Evolutionary conservation across 2,113 vertebrate genomes (phyloP).

Genomic region (Labrus mixtus): DNA sequence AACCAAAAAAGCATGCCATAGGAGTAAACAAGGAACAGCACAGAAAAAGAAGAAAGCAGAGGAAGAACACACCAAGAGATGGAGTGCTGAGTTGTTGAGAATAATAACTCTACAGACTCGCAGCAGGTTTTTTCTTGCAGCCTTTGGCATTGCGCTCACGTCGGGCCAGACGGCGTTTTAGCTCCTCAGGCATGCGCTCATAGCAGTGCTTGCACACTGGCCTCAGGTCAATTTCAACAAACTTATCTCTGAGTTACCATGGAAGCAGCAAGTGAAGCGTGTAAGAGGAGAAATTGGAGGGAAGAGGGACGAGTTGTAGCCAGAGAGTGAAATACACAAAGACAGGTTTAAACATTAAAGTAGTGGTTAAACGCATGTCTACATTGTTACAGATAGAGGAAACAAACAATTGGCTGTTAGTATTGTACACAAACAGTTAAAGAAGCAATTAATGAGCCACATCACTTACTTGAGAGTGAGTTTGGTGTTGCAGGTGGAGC

Average conservation of each 20-base stretch:
- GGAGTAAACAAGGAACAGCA: not conserved
- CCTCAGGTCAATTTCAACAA: conserved; percentile 99
- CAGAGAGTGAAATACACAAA: conserved; percentile 43
- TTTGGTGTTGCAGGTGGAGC: conserved; percentile 98
- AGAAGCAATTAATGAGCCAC: not conserved
- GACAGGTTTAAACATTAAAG: conserved; percentile 19
- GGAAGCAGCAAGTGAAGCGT: conserved; percentile 53
- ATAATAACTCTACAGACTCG: conserved; percentile 88
- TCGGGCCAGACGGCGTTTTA: conserved; percentile 94
- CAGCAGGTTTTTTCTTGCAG: conserved; percentile 91
- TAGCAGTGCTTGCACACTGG: conserved; percentile 98
- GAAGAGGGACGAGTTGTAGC: conserved; percentile 60
- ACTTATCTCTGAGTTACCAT: conserved; percentile 90
- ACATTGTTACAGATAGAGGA: conserved; percentile 9
- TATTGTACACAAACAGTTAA: not conserved
- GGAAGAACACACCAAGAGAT: conserved; percentile 83
- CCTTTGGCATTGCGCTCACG: conserved; percentile 92
- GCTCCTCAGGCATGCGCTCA: conserved; percentile 96
- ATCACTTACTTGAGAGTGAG: conserved; percentile 98
- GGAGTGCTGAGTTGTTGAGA: conserved; percentile 67
- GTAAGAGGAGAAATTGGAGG: conserved; percentile 70
- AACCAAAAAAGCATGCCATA: conserved; percentile 20
- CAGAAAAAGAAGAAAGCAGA: conserved; percentile 37
- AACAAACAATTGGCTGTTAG: not conserved
- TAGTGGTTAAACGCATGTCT: not conserved